Evolutionary conservation across 2,113 vertebrate genomes (phyloP), one percentile per base, ranked within the genome.

Genomic region (Oplegnathus fasciatus): DNA sequence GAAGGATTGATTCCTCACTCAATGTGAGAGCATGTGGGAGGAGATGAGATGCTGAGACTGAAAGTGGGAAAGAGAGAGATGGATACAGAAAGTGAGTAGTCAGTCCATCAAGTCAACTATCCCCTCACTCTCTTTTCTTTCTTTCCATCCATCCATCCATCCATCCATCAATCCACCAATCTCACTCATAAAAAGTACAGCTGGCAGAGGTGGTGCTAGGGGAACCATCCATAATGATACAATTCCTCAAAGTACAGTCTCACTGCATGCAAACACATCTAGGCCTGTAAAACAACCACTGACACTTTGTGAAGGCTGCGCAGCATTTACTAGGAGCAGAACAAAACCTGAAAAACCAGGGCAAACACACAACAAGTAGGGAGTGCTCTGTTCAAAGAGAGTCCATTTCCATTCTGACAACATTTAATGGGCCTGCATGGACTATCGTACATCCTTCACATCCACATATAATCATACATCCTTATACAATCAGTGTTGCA

Each of bases 1-100:
- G 90, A 91, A 84, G 88, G 86, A 93, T 88, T 90, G 91, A 92
- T 91, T 91, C 92, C 90, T 91, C 92, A 88, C 91, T 91, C 89
- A 58, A 86, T 77, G 89, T 89, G 94, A 94, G 91, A 93, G 90
- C 74, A 85, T 70, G 91, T 94, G 92, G 90, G 91, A 91, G 92
- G 93, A 92, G 88, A 90, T 84, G 90, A 92, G 87, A 85, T 88
- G 83, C 74, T 64, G 88, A 82, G 61, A 91, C 80, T 77, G 77
- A 86, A 84, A 86, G 91, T 87, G 88, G 81, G 88, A 85, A 90
- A 70, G n/a, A 58, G 80, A 82, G 87, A 75, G 80, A 78, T 67
- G 34, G 89, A 88, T 82, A 76, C 69, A 72, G 64, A 75, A 73
- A 88, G 61, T 58, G 71, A 87, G 81, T 73, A 80, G 84, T 91